These are phyloP conservation scores for Myiagra hebetior DNA, from an alignment of 2,113 vertebrate genomes.

Conservation along the genomic window DNA sequence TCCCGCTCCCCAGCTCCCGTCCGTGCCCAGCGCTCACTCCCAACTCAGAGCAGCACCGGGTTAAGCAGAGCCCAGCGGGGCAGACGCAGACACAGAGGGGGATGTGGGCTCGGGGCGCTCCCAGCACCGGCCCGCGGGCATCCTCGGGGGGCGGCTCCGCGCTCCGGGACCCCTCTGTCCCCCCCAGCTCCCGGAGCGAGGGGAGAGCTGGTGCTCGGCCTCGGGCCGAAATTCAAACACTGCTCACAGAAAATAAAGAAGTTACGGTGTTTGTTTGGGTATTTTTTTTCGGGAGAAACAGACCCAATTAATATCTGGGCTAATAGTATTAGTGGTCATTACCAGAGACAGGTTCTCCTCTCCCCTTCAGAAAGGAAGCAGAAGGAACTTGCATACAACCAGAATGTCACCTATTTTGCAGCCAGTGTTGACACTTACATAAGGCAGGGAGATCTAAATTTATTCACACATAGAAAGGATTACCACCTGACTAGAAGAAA, in stretches of 20 bases:
- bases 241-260: background rate
- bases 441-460: background rate
- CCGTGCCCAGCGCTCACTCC: accelerated
- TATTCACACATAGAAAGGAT: background rate
- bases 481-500: background rate
- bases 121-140: background rate
- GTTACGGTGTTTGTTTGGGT: background rate
- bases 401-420: background rate
- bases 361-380: background rate
- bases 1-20: accelerated
- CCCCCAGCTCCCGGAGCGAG: background rate
- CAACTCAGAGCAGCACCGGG: accelerated
- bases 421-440: background rate
- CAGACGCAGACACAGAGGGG: accelerated
- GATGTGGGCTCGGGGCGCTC: accelerated
- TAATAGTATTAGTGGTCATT: background rate
- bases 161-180: too few relatives aligned
- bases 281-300: accelerated
- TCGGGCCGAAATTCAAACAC: background rate
- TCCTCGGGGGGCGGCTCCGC: background rate
- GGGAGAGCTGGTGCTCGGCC: background rate
- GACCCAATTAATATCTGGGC: background rate
- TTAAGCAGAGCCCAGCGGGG: accelerated
- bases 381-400: background rate
- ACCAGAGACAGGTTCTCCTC: background rate